Percentiles rank a stretch among this genome's conserved stretches.
phyloP scores from a whole-genome alignment of 2,113 vertebrate species.

The Entomyzon cyanotis region DNA sequence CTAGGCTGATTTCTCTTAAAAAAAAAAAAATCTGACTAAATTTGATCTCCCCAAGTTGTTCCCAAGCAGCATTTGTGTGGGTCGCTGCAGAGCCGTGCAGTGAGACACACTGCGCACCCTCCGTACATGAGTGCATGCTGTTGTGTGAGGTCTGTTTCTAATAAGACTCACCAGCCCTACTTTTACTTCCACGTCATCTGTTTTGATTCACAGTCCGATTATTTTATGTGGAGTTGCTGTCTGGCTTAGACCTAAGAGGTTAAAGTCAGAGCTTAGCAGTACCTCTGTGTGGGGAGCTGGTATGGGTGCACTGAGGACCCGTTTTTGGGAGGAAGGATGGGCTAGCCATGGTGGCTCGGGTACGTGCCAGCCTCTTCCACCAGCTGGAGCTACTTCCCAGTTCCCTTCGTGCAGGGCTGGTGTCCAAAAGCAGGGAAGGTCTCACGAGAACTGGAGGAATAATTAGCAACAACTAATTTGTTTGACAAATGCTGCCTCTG shows the following conservation, averaged over 20 bases:
- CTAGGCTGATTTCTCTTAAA: not conserved
- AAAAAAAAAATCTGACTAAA: not conserved
- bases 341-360: not conserved
- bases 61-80: slow-evolving; percentile 23
- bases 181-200: slow-evolving; percentile 42
- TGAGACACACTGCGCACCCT: not conserved
- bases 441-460: slow-evolving; percentile 31
- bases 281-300: not conserved
- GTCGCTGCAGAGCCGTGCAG: not conserved
- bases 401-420: not conserved
- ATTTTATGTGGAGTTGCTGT: not conserved
- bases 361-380: not conserved
- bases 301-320: not conserved
- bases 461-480: slow-evolving; percentile 66
- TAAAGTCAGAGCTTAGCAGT: not conserved
- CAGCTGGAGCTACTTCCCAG: not conserved
- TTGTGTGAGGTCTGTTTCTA: slow-evolving; percentile 24
- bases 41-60: not conserved
- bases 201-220: not conserved
- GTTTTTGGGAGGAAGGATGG: not conserved
- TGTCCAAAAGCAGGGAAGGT: slow-evolving; percentile 35
- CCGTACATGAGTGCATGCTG: not conserved
- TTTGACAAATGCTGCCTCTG: slow-evolving; percentile 58
- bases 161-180: slow-evolving; percentile 12
- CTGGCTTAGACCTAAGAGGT: not conserved